Evolutionary conservation across 2,797 vertebrate species (phyloP), one percentile per base, ranked within the genome.

Genomic region (Ctenochaetus hawaiiensis): DNA sequence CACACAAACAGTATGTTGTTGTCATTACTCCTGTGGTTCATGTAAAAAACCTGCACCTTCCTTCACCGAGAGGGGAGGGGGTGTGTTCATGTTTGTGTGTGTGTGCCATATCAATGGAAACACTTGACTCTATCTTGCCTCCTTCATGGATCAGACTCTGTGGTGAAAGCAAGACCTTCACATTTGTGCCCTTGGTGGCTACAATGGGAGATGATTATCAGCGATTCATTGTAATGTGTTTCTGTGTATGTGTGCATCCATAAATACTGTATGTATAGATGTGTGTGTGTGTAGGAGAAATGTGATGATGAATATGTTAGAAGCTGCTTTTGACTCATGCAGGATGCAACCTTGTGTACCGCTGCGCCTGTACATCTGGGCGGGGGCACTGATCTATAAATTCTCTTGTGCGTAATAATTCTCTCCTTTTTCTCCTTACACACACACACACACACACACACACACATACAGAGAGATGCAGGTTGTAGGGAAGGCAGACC

Each of bases 241-340:
- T 34, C 30, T 34, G 30, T 80, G 54, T 75, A 44, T 63, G 57
- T 49, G 54, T 73, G 56, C 63, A 47, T n/a, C 47, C 47, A 51
- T 77, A 57, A 72, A 72, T 63, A 59, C 59, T 56, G 14, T 72
- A 12, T 65, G 5, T 26, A 34, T 9, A 48, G 8, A 52, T 76
- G 59, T 62, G 43, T 70, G 49, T 68, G 37, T 57, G 63, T 72
- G 75, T 58, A 34, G 52, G 63, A 80, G 74, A 73, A 78, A 79
- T 85, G 78, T 78, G 73, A 79, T 90, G 71, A 84, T 90, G 78
- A 89, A 91, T 88, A 87, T 79, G 70, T 91, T 85, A 79, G 59
- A 75, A 64, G 71, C 74, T 77, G 78, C 37, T 22, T 81, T 79
- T 88, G 85, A 85, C 72, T 83, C 59, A 39, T 48, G 51, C 64